Base-by-base conservation (phyloP, 2,113 vertebrate species). In the Barbus barbus region DNA sequence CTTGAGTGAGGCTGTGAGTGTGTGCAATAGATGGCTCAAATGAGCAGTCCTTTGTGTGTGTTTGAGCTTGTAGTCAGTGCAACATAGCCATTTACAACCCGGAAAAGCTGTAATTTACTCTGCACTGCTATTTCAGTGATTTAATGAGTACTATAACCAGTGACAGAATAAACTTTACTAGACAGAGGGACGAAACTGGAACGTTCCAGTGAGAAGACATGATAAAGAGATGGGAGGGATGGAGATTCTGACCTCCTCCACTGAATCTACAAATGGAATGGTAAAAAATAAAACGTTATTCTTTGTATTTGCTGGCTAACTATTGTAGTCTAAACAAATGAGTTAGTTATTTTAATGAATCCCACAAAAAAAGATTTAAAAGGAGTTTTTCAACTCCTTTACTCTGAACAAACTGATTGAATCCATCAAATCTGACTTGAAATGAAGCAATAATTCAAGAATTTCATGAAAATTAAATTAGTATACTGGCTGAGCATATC, bases 81-180 rank as follows among this genome's bases (percentile, higher is more conserved):
- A 71, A 71, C 63, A 67, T 79, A 33, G 44, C 78, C 41, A 81
- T 71, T 81, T 78, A 79, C 36, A 69, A 76, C 48, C 69, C 60
- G 36, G 84, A 82, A 83, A 84, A 46, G 65, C 80, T 76, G 79
- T 85, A 83, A 83, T 83, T 75, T 77, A 74, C 69, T 85, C 81
- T 26, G 44, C 48, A 48, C 81, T 85, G 81, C 81, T 77, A 76
- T 77, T 82, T 78, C 48, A 80, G 60, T 33, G 2, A 41, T 85
- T 80, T 85, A 85, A 80, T 87, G 51, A 83, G 83, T 69, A 48
- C 53, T 28, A 83, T 85, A 74, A 75, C 56, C 67, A 36, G 73
- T 48, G 76, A 83, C 76, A 71, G 60, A 71, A 60, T 78, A 77
- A 83, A 83, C 60, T 81, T 87, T 80, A 83, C 46, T 71, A 77